Conservation (phyloP, 2,797 vertebrate genomes). For the Enteromius anoplus region DNA sequence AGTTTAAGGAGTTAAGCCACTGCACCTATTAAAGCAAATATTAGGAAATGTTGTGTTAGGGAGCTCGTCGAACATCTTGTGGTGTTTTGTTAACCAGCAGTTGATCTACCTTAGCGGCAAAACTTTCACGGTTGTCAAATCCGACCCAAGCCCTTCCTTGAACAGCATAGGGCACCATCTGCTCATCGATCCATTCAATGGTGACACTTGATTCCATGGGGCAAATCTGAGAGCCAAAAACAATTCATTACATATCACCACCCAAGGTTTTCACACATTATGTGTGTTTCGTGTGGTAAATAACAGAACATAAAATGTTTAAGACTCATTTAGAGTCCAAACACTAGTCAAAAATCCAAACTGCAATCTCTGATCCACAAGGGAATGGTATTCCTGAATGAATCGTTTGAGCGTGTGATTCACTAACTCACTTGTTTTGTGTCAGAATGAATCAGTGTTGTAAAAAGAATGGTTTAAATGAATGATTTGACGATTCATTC, state of each 20-base stretch:
- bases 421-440: neutral
- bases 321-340: too few relatives aligned
- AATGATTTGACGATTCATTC: neutral
- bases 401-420: neutral
- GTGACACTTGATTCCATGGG: slow-evolving; percentile 57
- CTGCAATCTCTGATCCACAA: neutral
- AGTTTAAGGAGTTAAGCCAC: slow-evolving; percentile 65
- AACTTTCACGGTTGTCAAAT: slow-evolving; percentile 74
- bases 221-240: slow-evolving; percentile 70
- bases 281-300: neutral
- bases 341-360: too few relatives aligned
- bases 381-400: neutral
- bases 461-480: neutral
- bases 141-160: slow-evolving; percentile 74
- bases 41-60: neutral
- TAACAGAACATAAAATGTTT: too few relatives aligned
- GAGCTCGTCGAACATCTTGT: neutral
- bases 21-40: slow-evolving; percentile 65
- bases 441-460: neutral
- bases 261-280: neutral
- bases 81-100: neutral
- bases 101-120: slow-evolving; percentile 71
- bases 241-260: neutral
- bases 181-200: slow-evolving; percentile 71
- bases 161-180: slow-evolving; percentile 75